A percentile compares a stretch with the other conserved stretches of the same genome.
Conservation (phyloP, 2,113 vertebrate genomes). For the Proteles cristata region DNA sequence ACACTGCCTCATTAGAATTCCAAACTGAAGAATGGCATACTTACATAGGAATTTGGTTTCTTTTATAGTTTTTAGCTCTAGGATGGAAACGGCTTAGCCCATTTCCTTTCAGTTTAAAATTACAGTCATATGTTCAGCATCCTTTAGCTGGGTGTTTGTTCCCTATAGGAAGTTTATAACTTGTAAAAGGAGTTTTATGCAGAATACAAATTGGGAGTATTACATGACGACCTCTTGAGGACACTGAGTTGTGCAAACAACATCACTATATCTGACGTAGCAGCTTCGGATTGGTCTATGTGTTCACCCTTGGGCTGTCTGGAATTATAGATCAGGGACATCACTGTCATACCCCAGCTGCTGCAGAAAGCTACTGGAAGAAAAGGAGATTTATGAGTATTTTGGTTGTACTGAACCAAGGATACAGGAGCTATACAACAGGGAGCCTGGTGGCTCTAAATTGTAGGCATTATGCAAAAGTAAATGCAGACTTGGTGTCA, state of each 20-base stretch:
- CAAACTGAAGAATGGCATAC: conserved; percentile 35
- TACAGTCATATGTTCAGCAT: conserved; percentile 80
- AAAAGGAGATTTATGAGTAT: conserved; percentile 93
- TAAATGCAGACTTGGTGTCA: conserved; percentile 86
- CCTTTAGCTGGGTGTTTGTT: conserved; percentile 81
- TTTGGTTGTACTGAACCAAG: conserved; percentile 90
- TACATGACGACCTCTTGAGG: conserved; percentile 82
- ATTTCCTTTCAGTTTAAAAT: conserved; percentile 82
- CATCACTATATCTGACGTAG: conserved; percentile 77
- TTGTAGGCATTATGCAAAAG: conserved; percentile 88
- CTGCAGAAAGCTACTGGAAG: conserved; percentile 89
- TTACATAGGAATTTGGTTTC: conserved; percentile 47
- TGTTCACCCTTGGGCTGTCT: conserved; percentile 84
- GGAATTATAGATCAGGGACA: conserved; percentile 91
- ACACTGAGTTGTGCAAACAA: conserved; percentile 76
- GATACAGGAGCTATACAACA: conserved; percentile 88
- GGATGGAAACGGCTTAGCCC: conserved; percentile 72
- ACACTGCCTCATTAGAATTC: conserved; percentile 58
- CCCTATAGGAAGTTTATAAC: conserved; percentile 84
- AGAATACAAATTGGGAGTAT: conserved; percentile 87
- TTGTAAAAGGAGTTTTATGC: conserved; percentile 82
- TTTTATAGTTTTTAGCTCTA: conserved; percentile 49
- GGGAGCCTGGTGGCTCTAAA: conserved; percentile 88
- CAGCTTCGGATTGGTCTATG: conserved; percentile 83
- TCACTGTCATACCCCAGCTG: conserved; percentile 92